Percentiles rank a stretch among this genome's conserved stretches.
Conservation (phyloP, 2,888 invertebrate species). For the Osmoderma eremita region DNA sequence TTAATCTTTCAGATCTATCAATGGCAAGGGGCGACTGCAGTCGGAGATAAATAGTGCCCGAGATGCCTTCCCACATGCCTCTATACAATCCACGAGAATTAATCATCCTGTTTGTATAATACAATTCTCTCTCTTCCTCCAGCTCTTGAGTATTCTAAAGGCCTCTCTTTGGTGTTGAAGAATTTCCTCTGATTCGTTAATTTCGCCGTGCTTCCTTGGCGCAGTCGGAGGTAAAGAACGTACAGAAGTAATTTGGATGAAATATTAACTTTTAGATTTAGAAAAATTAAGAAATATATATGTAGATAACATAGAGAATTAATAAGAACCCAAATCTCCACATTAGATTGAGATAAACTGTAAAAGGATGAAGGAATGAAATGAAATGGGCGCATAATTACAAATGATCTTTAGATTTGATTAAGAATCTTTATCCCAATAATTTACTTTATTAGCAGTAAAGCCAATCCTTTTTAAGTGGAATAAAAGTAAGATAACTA, state of each 20-base stretch:
- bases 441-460: too few species aligned
- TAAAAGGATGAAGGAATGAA: too few species aligned
- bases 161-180: background rate
- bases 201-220: background rate
- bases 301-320: background rate
- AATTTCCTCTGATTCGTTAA: slow-evolving; percentile 13
- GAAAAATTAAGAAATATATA: slow-evolving; percentile 7
- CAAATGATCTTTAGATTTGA: too few species aligned
- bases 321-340: too few species aligned
- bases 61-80: slow-evolving; percentile 26
- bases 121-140: background rate
- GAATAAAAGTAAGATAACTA: too few species aligned
- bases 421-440: too few species aligned
- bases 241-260: background rate
- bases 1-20: slow-evolving; percentile 25
- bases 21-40: background rate
- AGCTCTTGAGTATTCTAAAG: background rate
- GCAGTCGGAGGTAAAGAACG: background rate
- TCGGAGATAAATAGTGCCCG: slow-evolving; percentile 18
- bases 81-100: slow-evolving; percentile 13
- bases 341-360: too few species aligned
- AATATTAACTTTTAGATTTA: background rate
- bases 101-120: slow-evolving; percentile 35
- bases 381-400: too few species aligned
- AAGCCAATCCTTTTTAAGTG: too few species aligned